Evolutionary conservation across 2,888 invertebrate species (phyloP).

Genomic region (Dicycla oo): DNA sequence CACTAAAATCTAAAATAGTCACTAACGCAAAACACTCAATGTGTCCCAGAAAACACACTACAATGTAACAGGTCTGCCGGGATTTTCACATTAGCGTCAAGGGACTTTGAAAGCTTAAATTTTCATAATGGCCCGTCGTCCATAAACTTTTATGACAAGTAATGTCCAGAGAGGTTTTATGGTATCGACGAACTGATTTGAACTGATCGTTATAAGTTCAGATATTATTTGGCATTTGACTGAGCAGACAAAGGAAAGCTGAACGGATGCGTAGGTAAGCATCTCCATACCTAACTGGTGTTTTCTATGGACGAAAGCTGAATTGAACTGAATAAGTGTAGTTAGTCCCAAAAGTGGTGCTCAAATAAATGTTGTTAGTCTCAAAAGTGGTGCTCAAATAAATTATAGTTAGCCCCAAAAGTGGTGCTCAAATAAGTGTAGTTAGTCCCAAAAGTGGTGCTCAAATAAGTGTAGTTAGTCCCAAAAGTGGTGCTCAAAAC

Average conservation of each 20-base stretch:
- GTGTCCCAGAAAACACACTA: conserved; percentile 18
- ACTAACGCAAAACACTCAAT: conserved; percentile 13
- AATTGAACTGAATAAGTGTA: too few relatives aligned
- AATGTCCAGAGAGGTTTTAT: background rate
- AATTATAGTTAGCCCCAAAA: background rate
- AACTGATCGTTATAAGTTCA: background rate
- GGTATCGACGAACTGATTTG: background rate
- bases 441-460: background rate
- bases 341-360: background rate
- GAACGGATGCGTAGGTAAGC: too few relatives aligned
- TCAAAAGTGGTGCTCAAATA: background rate
- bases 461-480: background rate
- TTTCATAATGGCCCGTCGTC: background rate
- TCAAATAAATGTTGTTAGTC: background rate
- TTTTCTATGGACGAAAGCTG: too few relatives aligned
- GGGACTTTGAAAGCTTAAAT: conserved; percentile 19
- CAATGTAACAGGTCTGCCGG: background rate
- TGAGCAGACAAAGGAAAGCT: background rate
- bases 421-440: background rate
- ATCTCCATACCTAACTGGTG: too few relatives aligned
- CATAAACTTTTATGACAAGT: conserved; percentile 16
- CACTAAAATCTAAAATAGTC: conserved; percentile 12
- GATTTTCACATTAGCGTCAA: background rate
- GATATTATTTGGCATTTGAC: background rate
- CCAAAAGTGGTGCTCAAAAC: background rate